These are phyloP conservation scores for Pristionchus exspectatus DNA, from an alignment of 2,888 invertebrate genomes.

Conservation along the genomic window DNA sequence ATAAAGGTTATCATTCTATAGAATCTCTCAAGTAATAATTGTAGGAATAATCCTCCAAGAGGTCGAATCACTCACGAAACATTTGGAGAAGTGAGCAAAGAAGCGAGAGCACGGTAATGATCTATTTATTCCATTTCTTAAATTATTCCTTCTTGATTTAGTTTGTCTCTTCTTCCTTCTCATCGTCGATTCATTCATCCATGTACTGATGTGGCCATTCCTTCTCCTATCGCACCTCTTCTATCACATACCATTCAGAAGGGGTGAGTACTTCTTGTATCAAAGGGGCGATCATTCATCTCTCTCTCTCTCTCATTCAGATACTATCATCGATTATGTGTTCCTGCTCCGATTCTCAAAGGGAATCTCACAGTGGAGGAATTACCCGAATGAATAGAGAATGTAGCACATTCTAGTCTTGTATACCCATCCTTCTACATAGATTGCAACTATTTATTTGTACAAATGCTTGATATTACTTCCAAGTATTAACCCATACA, in stretches of 20 bases:
- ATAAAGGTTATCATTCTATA: not conserved
- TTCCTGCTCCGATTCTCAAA: constrained; percentile 12
- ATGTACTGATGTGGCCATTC: constrained; percentile 23
- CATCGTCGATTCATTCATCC: constrained; percentile 38
- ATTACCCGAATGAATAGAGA: not conserved
- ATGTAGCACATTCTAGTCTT: not conserved
- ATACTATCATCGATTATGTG: constrained; percentile 14
- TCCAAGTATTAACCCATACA: constrained; percentile 10
- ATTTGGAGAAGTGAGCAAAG: constrained; percentile 36
- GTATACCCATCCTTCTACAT: not conserved
- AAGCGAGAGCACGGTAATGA: not conserved
- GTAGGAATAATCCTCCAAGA: constrained; percentile 49
- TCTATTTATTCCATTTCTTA: not conserved
- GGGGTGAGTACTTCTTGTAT: not conserved
- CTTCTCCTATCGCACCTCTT: constrained; percentile 38
- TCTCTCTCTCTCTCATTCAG: too few relatives aligned
- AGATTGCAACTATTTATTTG: not conserved
- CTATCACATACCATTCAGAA: not conserved
- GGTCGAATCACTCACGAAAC: constrained; percentile 28
- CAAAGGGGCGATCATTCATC: too few relatives aligned
- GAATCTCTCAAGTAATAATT: not conserved
- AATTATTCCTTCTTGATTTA: not conserved
- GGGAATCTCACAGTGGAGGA: constrained; percentile 20
- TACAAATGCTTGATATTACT: not conserved
- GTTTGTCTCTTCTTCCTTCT: not conserved